Evolutionary conservation across 2,888 invertebrate genomes (phyloP).

Genomic region (Lasioglossum pauxillum): DNA sequence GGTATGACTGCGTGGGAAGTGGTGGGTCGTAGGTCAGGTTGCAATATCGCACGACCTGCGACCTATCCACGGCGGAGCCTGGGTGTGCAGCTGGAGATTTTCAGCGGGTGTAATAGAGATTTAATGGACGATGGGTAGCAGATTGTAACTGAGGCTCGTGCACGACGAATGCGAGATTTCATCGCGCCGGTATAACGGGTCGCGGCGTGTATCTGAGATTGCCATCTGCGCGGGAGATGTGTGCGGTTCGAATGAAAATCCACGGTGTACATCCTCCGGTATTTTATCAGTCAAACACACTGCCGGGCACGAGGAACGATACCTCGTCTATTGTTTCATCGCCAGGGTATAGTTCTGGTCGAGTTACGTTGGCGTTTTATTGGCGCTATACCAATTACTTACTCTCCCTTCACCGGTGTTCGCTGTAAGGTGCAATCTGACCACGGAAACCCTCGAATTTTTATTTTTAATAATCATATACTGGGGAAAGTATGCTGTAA

Average conservation of each 20-base stretch:
- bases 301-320: constrained; percentile 14
- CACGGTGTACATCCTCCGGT: constrained; percentile 36
- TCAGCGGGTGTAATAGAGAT: constrained; percentile 69
- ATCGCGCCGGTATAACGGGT: constrained; percentile 58
- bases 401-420: too few species aligned
- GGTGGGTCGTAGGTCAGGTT: constrained; percentile 55
- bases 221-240: constrained; percentile 57
- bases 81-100: constrained; percentile 60
- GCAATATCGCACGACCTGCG: constrained; percentile 62
- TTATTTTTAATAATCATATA: background rate
- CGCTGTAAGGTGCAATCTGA: background rate
- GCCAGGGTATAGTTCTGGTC: constrained; percentile 12
- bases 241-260: constrained; percentile 50
- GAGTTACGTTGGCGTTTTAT: constrained; percentile 40
- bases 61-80: constrained; percentile 54
- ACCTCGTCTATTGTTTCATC: constrained; percentile 44
- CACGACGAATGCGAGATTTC: constrained; percentile 39
- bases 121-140: constrained; percentile 66
- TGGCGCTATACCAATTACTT: constrained; percentile 7
- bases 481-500: background rate
- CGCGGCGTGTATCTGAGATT: constrained; percentile 51
- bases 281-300: constrained; percentile 41
- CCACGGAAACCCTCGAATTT: background rate
- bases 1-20: constrained; percentile 72
- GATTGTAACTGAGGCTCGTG: constrained; percentile 65